Evolutionary conservation across 2,797 vertebrate species (phyloP).

Genomic region (Manis javanica): DNA sequence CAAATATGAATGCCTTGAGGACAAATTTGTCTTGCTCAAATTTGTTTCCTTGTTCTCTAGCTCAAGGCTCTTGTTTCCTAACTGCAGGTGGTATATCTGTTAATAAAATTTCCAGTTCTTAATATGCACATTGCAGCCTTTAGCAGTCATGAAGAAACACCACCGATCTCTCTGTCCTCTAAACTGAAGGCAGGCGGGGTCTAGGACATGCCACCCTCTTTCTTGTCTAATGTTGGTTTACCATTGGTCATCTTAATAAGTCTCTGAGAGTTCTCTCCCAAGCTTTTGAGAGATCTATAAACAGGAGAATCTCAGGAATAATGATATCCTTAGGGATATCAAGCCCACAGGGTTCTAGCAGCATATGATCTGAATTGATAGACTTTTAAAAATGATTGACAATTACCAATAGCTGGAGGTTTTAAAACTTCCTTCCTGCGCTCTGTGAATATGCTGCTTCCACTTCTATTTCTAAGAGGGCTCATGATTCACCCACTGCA

Average conservation of each 20-base stretch:
- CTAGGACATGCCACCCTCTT: neutral
- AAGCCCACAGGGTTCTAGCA: conserved; percentile 63
- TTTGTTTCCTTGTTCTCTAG: neutral
- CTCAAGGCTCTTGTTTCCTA: neutral
- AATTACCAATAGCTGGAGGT: conserved; percentile 71
- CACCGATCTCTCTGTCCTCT: neutral
- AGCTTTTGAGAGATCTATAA: conserved; percentile 56
- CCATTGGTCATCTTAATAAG: conserved; percentile 46
- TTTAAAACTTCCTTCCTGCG: conserved; percentile 68
- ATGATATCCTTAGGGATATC: conserved; percentile 67
- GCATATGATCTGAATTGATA: conserved; percentile 74
- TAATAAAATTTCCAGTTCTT: neutral
- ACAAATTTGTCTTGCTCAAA: neutral
- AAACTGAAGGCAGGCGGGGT: neutral
- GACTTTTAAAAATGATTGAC: conserved; percentile 78
- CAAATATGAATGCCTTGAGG: neutral
- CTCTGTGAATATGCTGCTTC: conserved; percentile 8
- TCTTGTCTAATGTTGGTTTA: neutral
- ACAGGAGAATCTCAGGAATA: conserved; percentile 64
- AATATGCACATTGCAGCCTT: neutral
- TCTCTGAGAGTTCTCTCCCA: neutral
- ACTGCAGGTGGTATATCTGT: neutral
- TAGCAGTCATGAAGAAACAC: neutral
- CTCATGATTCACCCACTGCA: conserved; percentile 36
- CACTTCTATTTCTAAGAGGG: conserved; percentile 49